Conservation (phyloP, 2,888 invertebrate species). For the Troglohyphantes excavatus region DNA sequence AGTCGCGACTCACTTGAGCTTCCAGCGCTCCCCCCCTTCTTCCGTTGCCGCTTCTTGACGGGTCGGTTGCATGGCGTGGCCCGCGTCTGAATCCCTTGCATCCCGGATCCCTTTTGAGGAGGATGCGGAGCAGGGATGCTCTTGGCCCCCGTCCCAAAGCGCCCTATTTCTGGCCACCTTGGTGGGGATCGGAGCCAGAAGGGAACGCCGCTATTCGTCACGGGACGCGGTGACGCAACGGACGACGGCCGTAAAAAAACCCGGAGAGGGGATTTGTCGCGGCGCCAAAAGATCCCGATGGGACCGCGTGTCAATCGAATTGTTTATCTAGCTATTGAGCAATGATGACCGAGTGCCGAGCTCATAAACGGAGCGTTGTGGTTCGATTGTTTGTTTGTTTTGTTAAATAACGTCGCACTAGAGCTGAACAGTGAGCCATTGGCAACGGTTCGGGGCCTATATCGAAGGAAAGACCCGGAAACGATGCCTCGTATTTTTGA, state of each 20-base stretch:
- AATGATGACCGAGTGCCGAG: too few relatives aligned
- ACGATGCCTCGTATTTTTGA: too few relatives aligned
- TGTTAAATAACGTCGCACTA: too few relatives aligned
- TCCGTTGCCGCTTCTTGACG: conserved; percentile 59
- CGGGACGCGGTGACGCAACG: conserved; percentile 14
- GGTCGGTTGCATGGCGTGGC: conserved; percentile 76
- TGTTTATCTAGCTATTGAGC: too few relatives aligned
- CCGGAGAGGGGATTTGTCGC: neutral
- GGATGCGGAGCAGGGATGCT: conserved; percentile 44
- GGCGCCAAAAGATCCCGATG: neutral
- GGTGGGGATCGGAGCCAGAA: neutral
- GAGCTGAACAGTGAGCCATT: too few relatives aligned
- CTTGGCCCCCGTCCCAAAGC: conserved; percentile 72
- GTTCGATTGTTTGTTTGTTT: too few relatives aligned
- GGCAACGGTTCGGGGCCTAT: too few relatives aligned
- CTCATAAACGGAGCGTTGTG: too few relatives aligned
- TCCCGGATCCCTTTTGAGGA: conserved; percentile 54
- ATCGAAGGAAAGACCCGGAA: too few relatives aligned
- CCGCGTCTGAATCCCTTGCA: conserved; percentile 78
- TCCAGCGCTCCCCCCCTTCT: conserved; percentile 65
- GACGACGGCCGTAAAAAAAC: conserved; percentile 49
- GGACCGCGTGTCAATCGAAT: too few relatives aligned
- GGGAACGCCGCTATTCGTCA: conserved; percentile 4
- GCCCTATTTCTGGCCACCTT: conserved; percentile 64
- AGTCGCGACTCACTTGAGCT: conserved; percentile 50